A percentile compares a stretch with the other conserved stretches of the same genome.
Conservation (phyloP, 2,113 vertebrate genomes). For the Sebastes fasciatus region DNA sequence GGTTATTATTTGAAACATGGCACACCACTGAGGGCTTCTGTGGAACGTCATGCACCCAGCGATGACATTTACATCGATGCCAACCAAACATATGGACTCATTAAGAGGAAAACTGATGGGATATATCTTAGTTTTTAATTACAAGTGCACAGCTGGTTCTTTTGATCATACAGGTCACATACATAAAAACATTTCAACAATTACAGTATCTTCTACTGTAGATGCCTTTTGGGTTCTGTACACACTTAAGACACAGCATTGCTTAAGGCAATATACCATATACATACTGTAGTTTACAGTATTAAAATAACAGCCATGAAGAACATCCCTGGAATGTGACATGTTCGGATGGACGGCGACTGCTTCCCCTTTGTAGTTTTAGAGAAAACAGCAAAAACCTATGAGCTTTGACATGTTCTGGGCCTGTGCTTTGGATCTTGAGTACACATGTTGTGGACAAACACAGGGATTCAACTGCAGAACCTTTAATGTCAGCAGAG, state of each 20-base stretch:
- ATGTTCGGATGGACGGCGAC: background rate
- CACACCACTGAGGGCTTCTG: background rate
- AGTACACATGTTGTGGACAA: constrained; percentile 19
- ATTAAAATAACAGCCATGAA: constrained; percentile 44
- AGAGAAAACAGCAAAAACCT: constrained; percentile 8
- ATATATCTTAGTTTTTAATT: constrained; percentile 71
- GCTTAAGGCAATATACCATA: constrained; percentile 57
- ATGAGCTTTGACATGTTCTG: background rate
- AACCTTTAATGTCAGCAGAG: constrained; percentile 21
- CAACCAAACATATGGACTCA: background rate
- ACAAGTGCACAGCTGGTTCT: constrained; percentile 62
- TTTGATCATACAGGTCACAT: constrained; percentile 51
- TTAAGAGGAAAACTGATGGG: background rate
- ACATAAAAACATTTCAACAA: constrained; percentile 44
- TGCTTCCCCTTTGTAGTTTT: constrained; percentile 4
- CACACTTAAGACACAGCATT: constrained; percentile 47
- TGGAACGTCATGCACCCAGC: background rate
- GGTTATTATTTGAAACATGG: background rate
- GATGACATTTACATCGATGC: background rate
- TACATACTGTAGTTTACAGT: constrained; percentile 56
- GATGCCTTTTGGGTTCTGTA: constrained; percentile 40
- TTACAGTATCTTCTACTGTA: constrained; percentile 42
- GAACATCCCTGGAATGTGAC: constrained; percentile 25
- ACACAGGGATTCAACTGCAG: background rate
- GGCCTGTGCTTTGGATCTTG: constrained; percentile 29